Evolutionary conservation across 2,797 vertebrate genomes (phyloP).

Genomic region (Enoplosus armatus): DNA sequence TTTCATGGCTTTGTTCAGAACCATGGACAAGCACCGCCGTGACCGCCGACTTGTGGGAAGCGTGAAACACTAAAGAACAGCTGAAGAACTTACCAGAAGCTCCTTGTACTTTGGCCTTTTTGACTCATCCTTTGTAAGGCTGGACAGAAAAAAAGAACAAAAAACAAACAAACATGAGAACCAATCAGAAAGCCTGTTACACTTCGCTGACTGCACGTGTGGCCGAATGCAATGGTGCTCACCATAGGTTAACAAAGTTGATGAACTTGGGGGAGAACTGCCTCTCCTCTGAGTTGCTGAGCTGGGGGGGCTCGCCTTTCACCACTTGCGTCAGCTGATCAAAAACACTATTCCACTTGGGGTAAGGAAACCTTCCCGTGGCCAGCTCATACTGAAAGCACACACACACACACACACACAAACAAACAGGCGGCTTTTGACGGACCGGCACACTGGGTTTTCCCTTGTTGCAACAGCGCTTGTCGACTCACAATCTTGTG

Average conservation of each 20-base stretch:
- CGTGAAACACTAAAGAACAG: neutral
- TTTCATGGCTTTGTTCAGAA: neutral
- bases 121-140: conserved; percentile 99
- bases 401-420: no score
- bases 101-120: conserved; percentile 99
- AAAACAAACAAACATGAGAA: no score
- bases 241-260: conserved; percentile 99
- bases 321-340: conserved; percentile 99
- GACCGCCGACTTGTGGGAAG: no score
- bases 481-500: no score
- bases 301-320: conserved; percentile 97
- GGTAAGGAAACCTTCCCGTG: conserved; percentile 96
- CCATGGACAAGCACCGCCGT: neutral
- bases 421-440: conserved; percentile 30
- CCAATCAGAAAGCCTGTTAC: neutral
- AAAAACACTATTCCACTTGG: conserved; percentile 99
- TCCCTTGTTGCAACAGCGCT: neutral
- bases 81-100: conserved; percentile 93
- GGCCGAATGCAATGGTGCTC: conserved; percentile 55
- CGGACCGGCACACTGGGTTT: neutral
- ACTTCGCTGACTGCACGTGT: neutral
- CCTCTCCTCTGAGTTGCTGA: conserved; percentile 96
- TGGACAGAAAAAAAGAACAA: conserved; percentile 69
- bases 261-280: conserved; percentile 98
- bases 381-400: conserved; percentile 95